Conservation (phyloP, 2,797 vertebrate genomes). For the Acanthurus tractus region DNA sequence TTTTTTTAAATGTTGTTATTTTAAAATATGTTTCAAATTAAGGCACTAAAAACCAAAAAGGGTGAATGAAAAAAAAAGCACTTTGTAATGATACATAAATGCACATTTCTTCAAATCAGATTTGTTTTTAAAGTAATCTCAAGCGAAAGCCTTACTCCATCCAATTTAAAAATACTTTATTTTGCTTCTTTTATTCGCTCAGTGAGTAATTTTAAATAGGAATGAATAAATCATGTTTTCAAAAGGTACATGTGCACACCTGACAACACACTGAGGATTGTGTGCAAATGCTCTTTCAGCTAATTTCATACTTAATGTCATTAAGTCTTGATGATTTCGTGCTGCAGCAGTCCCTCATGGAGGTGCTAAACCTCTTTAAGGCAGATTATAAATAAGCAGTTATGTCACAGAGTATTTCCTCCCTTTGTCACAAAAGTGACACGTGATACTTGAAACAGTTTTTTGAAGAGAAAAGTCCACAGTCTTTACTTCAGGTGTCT, state of each 20-base stretch:
- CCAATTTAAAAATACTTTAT: conserved; percentile 39
- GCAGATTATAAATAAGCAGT: conserved; percentile 52
- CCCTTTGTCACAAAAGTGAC: conserved; percentile 48
- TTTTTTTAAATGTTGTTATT: conserved; percentile 60
- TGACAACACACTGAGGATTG: conserved; percentile 13
- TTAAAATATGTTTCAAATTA: conserved; percentile 75
- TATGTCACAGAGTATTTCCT: conserved; percentile 48
- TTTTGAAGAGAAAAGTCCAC: conserved; percentile 40
- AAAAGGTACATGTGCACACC: conserved; percentile 41
- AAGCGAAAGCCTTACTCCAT: conserved; percentile 71
- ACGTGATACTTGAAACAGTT: conserved; percentile 73
- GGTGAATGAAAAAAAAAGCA: conserved; percentile 83
- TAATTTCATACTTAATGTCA: conserved; percentile 45
- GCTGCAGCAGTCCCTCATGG: conserved; percentile 38
- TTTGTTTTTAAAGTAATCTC: conserved; percentile 57
- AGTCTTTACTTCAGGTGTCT: conserved; percentile 67
- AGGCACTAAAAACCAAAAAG: conserved; percentile 87
- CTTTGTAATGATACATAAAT: conserved; percentile 80
- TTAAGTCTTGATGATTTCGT: conserved; percentile 57
- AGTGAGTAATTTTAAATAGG: conserved; percentile 34
- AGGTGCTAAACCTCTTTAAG: conserved; percentile 55
- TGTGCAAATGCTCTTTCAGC: conserved; percentile 42
- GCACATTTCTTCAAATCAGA: conserved; percentile 78
- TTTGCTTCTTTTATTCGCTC: conserved; percentile 10
- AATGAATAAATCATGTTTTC: conserved; percentile 25